Base-by-base conservation (phyloP, 2,888 invertebrate species). In the Metacarcinus magister region DNA sequence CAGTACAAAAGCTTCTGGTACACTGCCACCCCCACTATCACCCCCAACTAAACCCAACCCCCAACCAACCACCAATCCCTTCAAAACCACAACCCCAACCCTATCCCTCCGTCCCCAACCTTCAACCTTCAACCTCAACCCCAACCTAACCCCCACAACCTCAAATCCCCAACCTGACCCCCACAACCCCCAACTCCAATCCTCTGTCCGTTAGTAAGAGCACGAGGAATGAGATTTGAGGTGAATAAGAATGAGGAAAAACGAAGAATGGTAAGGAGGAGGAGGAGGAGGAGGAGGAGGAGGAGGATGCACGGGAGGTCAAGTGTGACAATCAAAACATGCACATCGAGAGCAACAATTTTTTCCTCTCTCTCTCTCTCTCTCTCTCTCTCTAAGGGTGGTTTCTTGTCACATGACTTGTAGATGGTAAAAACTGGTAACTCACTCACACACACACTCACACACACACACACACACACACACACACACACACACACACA, bases 261-360 rank as follows among this genome's bases (percentile, higher is more conserved):
- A 23, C 10, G n/a, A 48, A 28, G 46, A 39, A 48, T 7, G 67
- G 1, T 43, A 39, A 28, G 82, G 82, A 82, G 10, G 82, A 82
- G 82, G 82, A 82, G 32, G 82, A 82, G 28, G n/a, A 82, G 32
- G 28, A 82, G 82, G 82, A 82, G 10, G 82, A 82, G 82, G 82
- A 82, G 32, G 82, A 82, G 28, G n/a, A 28, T 8, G 0, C 13
- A 23, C 8, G 32, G 82, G 32, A 67, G 28, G 28, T 19, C 19
- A 32, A n/a, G 32, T 2, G 19, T 8, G 10, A 67, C 67, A 19
- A 67, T n/a, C 1, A 19, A 67, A 67, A 67, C n/a, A 67, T n/a
- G n/a, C 67, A n/a, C 23, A 19, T n/a, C n/a, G 19, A 67, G 67
- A 23, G 16, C 67, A 67, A 23, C 23, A 16, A 5, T 67, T 23